Base-by-base conservation (phyloP, 2,797 vertebrate genomes). In the Geotrypetes seraphini region DNA sequence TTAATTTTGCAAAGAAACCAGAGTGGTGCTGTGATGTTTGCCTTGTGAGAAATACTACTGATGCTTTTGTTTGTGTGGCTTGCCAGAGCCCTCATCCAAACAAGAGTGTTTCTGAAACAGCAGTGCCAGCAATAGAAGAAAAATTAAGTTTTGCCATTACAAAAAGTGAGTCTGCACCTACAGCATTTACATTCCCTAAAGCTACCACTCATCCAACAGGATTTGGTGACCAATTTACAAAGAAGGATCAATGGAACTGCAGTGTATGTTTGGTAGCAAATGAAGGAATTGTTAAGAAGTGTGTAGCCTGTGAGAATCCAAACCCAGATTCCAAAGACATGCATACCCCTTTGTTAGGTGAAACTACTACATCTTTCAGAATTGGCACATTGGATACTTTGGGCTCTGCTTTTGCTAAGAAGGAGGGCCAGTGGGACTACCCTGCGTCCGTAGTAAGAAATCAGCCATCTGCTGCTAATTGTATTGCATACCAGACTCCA, bases 401-500 rank as follows among this genome's bases (percentile, higher is more conserved):
- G 58, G 64, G 49, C 18, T 43, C 66, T 19, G 66, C 58, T 39
- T 83, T 89, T 66, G 42, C 60, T 21, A 91, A 78, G 60, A 91
- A 89, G 12, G 77, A 71, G 32, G 85, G 84, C 16, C 75, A 91
- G 4, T 97, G 94, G 95, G 86, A 96, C 52, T 97, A 92, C 59
- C 70, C 37, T 25, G 10, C 8, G 16, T 99, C 96, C 59, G 19
- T 82, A 5, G 69, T 90, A 42, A 84, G 75, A 43, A 87, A 89
- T 36, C 75, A 86, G 25, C 49, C 71, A 12, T 36, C 69, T 21
- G 44, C 28, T 10, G 51, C 46, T 22, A 56, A 46, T 13, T 80
- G 81, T n/a, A 13, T 28, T 53, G 62, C 71, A 5, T 85, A 80
- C 26, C 45, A 76, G 24, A 57, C 43, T 23, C 52, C 69, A 32